These are phyloP conservation scores for Hylaeus volcanicus DNA, from an alignment of 1,140 invertebrate genomes.

Conservation along the genomic window DNA sequence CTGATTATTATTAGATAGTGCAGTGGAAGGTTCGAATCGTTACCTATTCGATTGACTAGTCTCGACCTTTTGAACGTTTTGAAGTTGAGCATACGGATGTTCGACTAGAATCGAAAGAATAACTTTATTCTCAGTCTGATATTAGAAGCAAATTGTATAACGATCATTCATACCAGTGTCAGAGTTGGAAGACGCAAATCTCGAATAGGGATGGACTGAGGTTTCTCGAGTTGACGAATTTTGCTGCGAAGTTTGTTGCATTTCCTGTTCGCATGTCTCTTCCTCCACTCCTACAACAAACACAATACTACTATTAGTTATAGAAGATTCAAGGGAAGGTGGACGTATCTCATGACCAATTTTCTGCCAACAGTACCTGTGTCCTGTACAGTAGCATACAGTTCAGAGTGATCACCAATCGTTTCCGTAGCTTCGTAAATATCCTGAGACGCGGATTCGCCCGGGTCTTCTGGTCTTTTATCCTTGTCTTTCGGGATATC, in stretches of 20 bases:
- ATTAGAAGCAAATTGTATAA: too few species aligned
- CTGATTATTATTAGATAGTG: not conserved
- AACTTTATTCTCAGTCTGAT: not conserved
- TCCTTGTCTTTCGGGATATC: conserved; percentile 83
- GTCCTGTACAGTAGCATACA: conserved; percentile 86
- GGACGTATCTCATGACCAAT: not conserved
- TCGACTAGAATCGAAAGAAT: conserved; percentile 77
- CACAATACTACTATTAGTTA: not conserved
- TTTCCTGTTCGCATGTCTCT: conserved; percentile 73
- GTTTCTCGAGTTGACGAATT: conserved; percentile 83
- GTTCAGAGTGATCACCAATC: conserved; percentile 83
- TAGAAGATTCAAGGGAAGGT: conserved; percentile 17
- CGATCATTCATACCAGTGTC: conserved; percentile 62
- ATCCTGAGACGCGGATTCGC: conserved; percentile 75
- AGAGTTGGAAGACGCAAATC: conserved; percentile 79
- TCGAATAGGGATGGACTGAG: conserved; percentile 83
- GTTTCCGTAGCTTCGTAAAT: conserved; percentile 79
- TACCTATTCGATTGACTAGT: conserved; percentile 71
- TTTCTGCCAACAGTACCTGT: conserved; percentile 70
- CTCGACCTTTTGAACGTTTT: conserved; percentile 77
- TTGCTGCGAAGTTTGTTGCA: conserved; percentile 82
- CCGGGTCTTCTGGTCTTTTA: conserved; percentile 67
- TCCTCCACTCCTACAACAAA: conserved; percentile 59
- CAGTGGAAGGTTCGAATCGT: not conserved
- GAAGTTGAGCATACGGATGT: conserved; percentile 86